Conservation (phyloP, 1,140 invertebrate species). For the Panagrolaimus sp. region DNA sequence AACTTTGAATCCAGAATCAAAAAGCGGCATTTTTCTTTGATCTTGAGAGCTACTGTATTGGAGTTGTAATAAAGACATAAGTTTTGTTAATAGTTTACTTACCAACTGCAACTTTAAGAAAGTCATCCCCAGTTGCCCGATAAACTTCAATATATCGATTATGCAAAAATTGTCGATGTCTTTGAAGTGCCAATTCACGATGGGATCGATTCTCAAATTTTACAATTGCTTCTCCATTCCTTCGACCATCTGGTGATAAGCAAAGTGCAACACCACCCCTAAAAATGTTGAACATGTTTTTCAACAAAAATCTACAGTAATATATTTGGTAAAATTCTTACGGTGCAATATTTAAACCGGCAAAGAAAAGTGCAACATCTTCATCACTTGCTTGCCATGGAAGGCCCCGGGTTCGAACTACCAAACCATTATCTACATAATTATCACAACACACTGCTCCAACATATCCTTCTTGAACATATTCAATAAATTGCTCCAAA, state of each 20-base stretch:
- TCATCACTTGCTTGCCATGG: constrained; percentile 99
- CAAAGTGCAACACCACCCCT: constrained; percentile 91
- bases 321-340: too few species aligned
- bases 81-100: too few species aligned
- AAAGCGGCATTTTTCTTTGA: too few species aligned
- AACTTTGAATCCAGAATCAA: too few species aligned
- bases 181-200: constrained; percentile 89
- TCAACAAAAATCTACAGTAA: too few species aligned
- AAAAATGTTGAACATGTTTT: too few species aligned
- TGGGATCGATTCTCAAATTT: constrained; percentile 88
- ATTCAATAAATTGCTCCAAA: too few species aligned
- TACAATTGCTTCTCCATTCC: constrained; percentile 97
- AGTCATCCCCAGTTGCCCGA: constrained; percentile 89
- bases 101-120: constrained; percentile 89
- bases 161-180: constrained; percentile 95
- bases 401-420: constrained; percentile 88
- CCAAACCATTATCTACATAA: constrained; percentile 62
- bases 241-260: constrained; percentile 81
- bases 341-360: constrained; percentile 93
- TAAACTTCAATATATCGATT: constrained; percentile 92
- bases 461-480: constrained; percentile 32
- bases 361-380: constrained; percentile 97
- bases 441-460: constrained; percentile 34
- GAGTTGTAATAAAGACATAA: too few species aligned
- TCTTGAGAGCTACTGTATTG: too few species aligned